Conservation (phyloP, 2,797 vertebrate species). For the Danio jaintianensis region DNA sequence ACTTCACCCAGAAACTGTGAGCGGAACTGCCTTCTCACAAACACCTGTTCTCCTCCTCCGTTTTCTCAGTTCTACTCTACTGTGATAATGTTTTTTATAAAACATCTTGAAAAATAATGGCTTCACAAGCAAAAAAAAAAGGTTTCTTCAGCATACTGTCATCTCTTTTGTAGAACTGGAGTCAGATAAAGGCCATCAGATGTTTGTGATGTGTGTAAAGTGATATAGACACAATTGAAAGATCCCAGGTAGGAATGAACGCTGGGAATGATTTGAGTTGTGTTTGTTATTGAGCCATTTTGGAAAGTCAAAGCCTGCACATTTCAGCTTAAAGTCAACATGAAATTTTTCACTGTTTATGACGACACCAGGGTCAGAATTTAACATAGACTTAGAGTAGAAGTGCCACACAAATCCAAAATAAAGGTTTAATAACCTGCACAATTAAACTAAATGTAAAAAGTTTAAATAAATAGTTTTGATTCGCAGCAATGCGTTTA, state of each 20-base stretch:
- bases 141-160: neutral
- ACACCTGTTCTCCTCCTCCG: neutral
- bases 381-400: too few relatives aligned
- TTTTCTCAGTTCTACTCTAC: slow-evolving; percentile 5
- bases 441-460: too few relatives aligned
- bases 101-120: slow-evolving; percentile 27
- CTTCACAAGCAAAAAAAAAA: slow-evolving; percentile 37
- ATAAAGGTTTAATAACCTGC: too few relatives aligned
- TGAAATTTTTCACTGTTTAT: neutral
- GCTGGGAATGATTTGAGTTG: neutral
- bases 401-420: too few relatives aligned
- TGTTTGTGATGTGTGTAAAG: neutral
- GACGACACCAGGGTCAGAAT: too few relatives aligned
- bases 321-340: neutral
- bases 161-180: neutral
- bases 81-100: slow-evolving; percentile 29
- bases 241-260: neutral
- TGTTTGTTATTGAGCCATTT: neutral
- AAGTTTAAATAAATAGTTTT: too few relatives aligned
- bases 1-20: slow-evolving; percentile 93
- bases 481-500: too few relatives aligned
- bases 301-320: neutral
- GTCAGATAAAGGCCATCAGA: neutral
- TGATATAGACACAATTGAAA: neutral
- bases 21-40: slow-evolving; percentile 56